Conservation (phyloP, 64 coral and sea anemone species). For the Astreopora myriophthalma region DNA sequence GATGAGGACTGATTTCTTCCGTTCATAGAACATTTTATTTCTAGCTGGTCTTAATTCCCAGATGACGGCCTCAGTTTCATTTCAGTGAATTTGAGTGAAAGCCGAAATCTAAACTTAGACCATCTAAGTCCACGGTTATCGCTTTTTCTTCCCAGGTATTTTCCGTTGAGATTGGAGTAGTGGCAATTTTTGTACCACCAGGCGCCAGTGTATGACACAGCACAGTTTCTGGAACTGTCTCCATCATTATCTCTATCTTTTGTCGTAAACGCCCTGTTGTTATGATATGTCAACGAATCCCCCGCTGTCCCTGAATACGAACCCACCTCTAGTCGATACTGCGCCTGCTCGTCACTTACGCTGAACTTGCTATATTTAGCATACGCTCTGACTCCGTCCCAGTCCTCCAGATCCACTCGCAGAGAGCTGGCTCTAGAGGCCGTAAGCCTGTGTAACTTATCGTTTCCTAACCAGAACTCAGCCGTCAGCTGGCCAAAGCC, state of each 20-base stretch:
- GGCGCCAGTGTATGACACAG: neutral
- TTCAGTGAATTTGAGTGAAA: slow-evolving; percentile 41
- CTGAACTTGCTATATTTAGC: slow-evolving; percentile 38
- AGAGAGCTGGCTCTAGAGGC: slow-evolving; percentile 2
- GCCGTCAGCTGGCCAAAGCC: neutral
- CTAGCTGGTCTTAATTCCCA: neutral
- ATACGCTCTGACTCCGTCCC: neutral
- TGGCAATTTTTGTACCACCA: slow-evolving; percentile 69
- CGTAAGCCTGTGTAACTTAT: neutral
- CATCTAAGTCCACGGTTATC: slow-evolving; percentile 12
- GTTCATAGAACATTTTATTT: neutral
- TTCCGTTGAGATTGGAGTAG: slow-evolving; percentile 60
- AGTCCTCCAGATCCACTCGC: neutral
- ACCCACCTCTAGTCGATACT: slow-evolving; percentile 33
- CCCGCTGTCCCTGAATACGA: slow-evolving; percentile 69
- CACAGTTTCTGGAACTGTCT: neutral
- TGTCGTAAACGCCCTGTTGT: slow-evolving; percentile 60
- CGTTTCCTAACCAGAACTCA: neutral
- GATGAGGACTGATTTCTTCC: neutral
- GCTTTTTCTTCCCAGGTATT: slow-evolving; percentile 22
- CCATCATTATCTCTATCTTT: slow-evolving; percentile 67
- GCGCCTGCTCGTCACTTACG: neutral
- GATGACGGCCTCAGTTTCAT: slow-evolving; percentile 50
- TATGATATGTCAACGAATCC: slow-evolving; percentile 50
- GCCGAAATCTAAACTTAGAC: neutral